Conservation (phyloP, 2,888 invertebrate species). For the Scaptomyza flava region DNA sequence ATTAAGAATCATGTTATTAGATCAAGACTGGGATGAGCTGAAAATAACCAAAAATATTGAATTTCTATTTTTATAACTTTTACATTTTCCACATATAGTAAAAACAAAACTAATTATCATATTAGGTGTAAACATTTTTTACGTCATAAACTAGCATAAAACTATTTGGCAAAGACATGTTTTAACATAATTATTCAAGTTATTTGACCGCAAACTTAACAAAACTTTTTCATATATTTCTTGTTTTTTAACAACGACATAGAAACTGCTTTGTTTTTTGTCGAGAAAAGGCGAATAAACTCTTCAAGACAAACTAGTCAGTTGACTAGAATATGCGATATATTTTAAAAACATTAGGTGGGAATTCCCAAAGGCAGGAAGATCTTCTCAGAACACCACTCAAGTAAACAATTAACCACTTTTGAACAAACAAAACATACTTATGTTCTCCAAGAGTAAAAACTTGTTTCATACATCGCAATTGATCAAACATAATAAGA, state of each 20-base stretch:
- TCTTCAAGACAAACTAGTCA: conserved; percentile 73
- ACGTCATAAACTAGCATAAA: neutral
- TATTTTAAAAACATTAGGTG: conserved; percentile 2
- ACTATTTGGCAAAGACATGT: conserved; percentile 2
- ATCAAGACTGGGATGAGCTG: neutral
- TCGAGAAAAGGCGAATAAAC: conserved; percentile 69
- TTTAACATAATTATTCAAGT: neutral
- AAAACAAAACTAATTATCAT: neutral
- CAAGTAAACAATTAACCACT: conserved; percentile 1
- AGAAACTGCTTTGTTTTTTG: conserved; percentile 54
- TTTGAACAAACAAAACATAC: conserved; percentile 11
- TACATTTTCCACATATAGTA: neutral
- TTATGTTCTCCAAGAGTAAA: conserved; percentile 12
- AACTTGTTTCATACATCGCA: conserved; percentile 2
- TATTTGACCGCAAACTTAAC: conserved; percentile 1
- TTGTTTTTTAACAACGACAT: conserved; percentile 60
- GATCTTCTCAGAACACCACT: conserved; percentile 10
- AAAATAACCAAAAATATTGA: neutral
- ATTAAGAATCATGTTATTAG: conserved; percentile 6
- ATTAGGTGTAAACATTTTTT: neutral
- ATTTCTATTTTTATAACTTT: neutral
- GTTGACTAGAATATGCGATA: conserved; percentile 47
- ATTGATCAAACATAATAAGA: conserved; percentile 37
- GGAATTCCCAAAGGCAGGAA: conserved; percentile 47
- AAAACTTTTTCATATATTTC: conserved; percentile 17